Conservation (phyloP, 2,888 invertebrate species). For the Siphonodentalium dalli region DNA sequence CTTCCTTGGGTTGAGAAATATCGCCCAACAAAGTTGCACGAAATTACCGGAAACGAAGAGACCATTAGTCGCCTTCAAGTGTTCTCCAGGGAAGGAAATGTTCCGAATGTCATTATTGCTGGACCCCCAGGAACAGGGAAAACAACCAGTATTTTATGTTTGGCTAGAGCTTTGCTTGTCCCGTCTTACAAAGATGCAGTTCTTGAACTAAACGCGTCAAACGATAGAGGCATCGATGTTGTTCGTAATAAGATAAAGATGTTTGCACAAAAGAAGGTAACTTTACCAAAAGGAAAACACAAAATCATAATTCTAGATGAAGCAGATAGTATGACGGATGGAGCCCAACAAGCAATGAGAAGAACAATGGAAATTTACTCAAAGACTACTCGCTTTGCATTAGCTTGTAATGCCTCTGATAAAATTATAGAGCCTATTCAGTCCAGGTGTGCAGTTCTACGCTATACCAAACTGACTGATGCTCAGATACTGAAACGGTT, state of each 20-base stretch:
- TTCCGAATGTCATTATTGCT: slow-evolving; percentile 95
- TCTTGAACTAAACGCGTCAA: slow-evolving; percentile 96
- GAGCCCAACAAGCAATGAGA: slow-evolving; percentile 95
- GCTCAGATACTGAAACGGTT: slow-evolving; percentile 86
- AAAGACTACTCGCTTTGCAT: slow-evolving; percentile 93
- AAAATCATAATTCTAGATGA: slow-evolving; percentile 98
- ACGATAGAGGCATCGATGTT: slow-evolving; percentile 97
- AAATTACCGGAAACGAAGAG: slow-evolving; percentile 96
- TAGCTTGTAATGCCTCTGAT: slow-evolving; percentile 98
- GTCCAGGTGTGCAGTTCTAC: slow-evolving; percentile 94
- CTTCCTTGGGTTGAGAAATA: slow-evolving; percentile 99
- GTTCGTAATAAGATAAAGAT: slow-evolving; percentile 98
- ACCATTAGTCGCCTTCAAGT: slow-evolving; percentile 82
- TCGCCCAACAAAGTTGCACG: slow-evolving; percentile 85
- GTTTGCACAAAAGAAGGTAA: slow-evolving; percentile 97
- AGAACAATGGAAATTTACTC: slow-evolving; percentile 99
- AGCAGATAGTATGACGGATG: slow-evolving; percentile 99
- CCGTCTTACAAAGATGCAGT: slow-evolving; percentile 82
- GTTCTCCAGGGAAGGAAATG: slow-evolving; percentile 84
- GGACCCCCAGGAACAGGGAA: slow-evolving; percentile 88
- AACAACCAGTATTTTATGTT: slow-evolving; percentile 95
- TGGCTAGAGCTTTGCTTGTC: slow-evolving; percentile 89
- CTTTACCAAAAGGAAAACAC: slow-evolving; percentile 86
- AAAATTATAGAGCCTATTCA: slow-evolving; percentile 99
- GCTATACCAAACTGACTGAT: slow-evolving; percentile 91